Evolutionary conservation across 2,888 invertebrate species (phyloP).

Genomic region (Andricus curvator): DNA sequence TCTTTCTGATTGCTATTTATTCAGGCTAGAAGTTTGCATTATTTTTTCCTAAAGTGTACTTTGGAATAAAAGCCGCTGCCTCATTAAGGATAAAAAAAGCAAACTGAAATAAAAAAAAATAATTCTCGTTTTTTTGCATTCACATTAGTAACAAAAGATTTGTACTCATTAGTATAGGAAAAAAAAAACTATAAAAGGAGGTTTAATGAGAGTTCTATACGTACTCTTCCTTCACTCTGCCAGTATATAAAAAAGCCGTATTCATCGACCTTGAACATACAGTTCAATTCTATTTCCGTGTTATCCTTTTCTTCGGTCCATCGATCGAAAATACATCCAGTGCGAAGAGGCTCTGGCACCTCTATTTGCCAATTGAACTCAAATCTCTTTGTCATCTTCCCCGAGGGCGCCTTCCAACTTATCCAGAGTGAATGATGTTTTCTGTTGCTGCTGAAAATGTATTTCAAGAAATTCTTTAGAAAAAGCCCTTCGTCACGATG

Average conservation of each 20-base stretch:
- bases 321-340: constrained; percentile 95
- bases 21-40: neutral
- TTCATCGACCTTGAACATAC: constrained; percentile 96
- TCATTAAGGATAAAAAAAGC: neutral
- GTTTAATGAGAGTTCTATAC: constrained; percentile 48
- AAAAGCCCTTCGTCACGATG: neutral
- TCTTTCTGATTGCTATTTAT: no score
- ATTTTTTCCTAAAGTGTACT: neutral
- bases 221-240: constrained; percentile 97
- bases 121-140: neutral
- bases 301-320: constrained; percentile 99
- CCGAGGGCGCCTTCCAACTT: constrained; percentile 36
- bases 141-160: constrained; percentile 12
- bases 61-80: neutral
- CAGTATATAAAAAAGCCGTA: constrained; percentile 99
- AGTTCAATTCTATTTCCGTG: constrained; percentile 92
- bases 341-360: constrained; percentile 91
- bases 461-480: constrained; percentile 10
- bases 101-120: neutral
- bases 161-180: neutral
- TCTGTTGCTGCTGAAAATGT: constrained; percentile 26
- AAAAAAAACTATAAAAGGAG: neutral
- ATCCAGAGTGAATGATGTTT: constrained; percentile 31
- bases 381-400: constrained; percentile 96
- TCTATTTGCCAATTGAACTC: constrained; percentile 99